phyloP scores from a whole-genome alignment of 2,113 vertebrate species.

The Thymallus thymallus region DNA sequence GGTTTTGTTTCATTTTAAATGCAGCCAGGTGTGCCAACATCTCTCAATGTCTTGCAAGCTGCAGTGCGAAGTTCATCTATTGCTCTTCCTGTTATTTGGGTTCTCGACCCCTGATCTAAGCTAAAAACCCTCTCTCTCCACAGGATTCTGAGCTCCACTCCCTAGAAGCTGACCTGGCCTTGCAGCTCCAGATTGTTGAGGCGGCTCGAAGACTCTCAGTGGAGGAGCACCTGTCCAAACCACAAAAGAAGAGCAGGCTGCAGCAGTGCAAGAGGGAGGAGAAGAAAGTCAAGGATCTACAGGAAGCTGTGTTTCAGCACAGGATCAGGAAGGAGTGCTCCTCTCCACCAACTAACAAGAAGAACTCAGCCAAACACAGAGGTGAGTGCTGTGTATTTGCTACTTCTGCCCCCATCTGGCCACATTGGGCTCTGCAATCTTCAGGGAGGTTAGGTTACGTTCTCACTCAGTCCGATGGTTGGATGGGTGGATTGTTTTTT shows the following conservation, averaged over 20 bases:
- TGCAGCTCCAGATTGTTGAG: slow-evolving; percentile 86
- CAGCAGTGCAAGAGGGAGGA: slow-evolving; percentile 81
- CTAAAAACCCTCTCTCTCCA: not conserved
- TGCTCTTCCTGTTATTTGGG: not conserved
- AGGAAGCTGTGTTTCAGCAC: slow-evolving; percentile 77
- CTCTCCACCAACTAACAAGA: slow-evolving; percentile 40
- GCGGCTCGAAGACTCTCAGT: slow-evolving; percentile 81
- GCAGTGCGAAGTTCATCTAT: no score
- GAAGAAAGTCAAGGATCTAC: slow-evolving; percentile 83
- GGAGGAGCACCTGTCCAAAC: slow-evolving; percentile 82
- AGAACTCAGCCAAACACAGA: slow-evolving; percentile 41
- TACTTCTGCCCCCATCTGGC: slow-evolving; percentile 3
- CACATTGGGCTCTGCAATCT: not conserved
- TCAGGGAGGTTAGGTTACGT: not conserved
- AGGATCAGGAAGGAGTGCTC: slow-evolving; percentile 61
- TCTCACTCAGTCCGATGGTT: not conserved
- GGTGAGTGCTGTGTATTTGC: slow-evolving; percentile 34
- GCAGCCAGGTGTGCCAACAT: not conserved
- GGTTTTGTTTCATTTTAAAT: not conserved
- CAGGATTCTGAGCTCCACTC: slow-evolving; percentile 82
- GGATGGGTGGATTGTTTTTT: not conserved
- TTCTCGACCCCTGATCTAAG: not conserved
- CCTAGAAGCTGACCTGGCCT: slow-evolving; percentile 82
- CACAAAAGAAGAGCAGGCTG: slow-evolving; percentile 81
- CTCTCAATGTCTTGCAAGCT: no score